Base-by-base conservation (phyloP, 2,888 invertebrate species). In the Oxycera nigricornis region DNA sequence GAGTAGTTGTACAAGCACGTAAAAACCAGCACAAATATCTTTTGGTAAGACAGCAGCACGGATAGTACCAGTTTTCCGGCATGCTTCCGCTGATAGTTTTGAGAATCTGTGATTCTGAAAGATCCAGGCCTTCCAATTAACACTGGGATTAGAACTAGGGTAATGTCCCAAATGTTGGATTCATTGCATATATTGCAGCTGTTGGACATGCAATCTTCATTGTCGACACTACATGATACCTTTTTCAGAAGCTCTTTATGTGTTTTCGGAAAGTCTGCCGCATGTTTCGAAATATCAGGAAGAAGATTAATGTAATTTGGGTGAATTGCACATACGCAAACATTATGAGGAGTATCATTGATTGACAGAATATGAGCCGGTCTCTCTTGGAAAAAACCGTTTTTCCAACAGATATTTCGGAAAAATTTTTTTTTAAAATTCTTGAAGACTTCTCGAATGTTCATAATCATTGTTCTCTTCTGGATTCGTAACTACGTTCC, bases 391-490 rank as follows among this genome's bases (percentile, higher is more conserved):
- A n/a, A 46, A n/a, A 46, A 46, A 46, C 4, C 11, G 14, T 7
- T 2, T 7, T 46, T 14, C 6, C 46, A 46, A 46, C 46, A 46
- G 46, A 17, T 35, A 11, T 46, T 3, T 46, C 46, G 14, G 46
- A 17, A 46, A n/a, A 46, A 46, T 14, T 46, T 46, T 46, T 17
- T 46, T n/a, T 46, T 46, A 14, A 46, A 46, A 14, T n/a, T 46
- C 14, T 46, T 17, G 46, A 3, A 46, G 17, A 17, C 14, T 46
- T 46, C 46, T 46, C 46, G 46, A 11, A 46, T 46, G 46, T 46
- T 46, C 46, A 46, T 46, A 46, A 46, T 46, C 46, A 46, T 46
- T 46, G 46, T 46, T 17, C 46, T 46, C 46, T 46, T 46, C 46
- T 11, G 46, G 46, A 46, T 14, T 46, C 46, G 14, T 46, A 46